A percentile compares a stretch with the other conserved stretches of the same genome.
Evolutionary conservation across 35 echinoderm and acorn worm genomes (phyloP).

Genomic region (Patiria miniata): DNA sequence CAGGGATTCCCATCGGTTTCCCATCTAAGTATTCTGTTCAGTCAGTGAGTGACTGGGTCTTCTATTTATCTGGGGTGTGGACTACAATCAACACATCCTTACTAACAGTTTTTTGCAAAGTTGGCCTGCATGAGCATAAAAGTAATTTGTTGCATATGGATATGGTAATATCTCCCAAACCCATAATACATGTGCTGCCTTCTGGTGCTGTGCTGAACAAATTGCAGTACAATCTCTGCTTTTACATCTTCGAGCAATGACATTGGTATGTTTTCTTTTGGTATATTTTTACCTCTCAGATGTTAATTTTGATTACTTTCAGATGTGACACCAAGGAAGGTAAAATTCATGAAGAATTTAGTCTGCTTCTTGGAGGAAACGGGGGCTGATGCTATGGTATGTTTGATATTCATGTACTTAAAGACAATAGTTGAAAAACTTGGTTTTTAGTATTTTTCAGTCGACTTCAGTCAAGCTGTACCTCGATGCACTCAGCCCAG

Average conservation of each 20-base stretch:
- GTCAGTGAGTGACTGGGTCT: slow-evolving; percentile 4
- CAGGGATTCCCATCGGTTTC: not conserved
- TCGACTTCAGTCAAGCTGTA: not conserved
- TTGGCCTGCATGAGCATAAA: not conserved
- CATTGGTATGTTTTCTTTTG: slow-evolving; percentile 5
- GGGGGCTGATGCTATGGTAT: not conserved
- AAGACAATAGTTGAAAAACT: not conserved
- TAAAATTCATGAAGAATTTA: slow-evolving; percentile 1
- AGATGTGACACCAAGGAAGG: slow-evolving; percentile 3
- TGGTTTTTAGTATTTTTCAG: slow-evolving; percentile 1
- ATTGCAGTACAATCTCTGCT: no score
- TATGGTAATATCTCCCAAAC: not conserved
- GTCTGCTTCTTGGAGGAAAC: slow-evolving; percentile 3
- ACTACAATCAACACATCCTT: not conserved
- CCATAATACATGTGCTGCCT: no score
- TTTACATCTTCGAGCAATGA: not conserved
- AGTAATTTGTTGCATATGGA: slow-evolving; percentile 5
- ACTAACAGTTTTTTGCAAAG: not conserved
- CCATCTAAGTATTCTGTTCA: slow-evolving; percentile 4
- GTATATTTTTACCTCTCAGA: no score
- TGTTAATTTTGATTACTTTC: not conserved
- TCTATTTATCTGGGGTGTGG: not conserved
- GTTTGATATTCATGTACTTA: slow-evolving; percentile 5
- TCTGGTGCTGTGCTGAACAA: no score
- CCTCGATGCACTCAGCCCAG: slow-evolving; percentile 1